Conservation (phyloP, 2,888 invertebrate genomes). For the Bruchidius siliquastri region DNA sequence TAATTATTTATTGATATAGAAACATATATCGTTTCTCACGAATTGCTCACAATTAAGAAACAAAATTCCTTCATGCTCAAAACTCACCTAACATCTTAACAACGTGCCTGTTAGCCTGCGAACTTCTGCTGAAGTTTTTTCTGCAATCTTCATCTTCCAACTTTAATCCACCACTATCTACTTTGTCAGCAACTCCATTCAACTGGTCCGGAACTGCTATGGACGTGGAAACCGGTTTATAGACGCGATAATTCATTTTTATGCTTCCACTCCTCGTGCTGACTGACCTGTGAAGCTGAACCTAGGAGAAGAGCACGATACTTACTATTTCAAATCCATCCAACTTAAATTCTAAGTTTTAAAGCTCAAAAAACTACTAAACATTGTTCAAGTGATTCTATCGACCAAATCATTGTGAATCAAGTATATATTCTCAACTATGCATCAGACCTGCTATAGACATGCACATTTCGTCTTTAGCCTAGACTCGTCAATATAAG, state of each 20-base stretch:
- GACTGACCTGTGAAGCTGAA: conserved; percentile 44
- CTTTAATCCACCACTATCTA: conserved; percentile 13
- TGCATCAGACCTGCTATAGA: no score
- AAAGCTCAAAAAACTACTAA: no score
- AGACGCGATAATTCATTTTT: conserved; percentile 38
- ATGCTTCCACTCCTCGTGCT: conserved; percentile 41
- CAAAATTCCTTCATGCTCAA: background rate
- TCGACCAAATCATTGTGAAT: no score
- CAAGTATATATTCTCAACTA: no score
- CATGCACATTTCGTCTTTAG: no score
- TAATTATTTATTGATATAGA: no score
- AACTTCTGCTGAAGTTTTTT: conserved; percentile 44
- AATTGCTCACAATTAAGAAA: background rate
- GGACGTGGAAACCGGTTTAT: conserved; percentile 28
- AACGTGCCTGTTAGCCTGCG: conserved; percentile 45
- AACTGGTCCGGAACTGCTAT: conserved; percentile 25
- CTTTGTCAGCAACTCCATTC: conserved; percentile 25
- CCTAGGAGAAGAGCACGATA: background rate
- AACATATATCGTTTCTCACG: no score
- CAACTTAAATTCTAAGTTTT: no score
- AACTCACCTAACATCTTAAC: conserved; percentile 58
- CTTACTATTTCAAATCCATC: no score
- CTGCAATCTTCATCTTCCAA: conserved; percentile 41
- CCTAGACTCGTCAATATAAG: no score
- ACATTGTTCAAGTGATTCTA: no score